Base-by-base conservation (phyloP, 2,888 invertebrate genomes). In the Eustalomyia histrio region DNA sequence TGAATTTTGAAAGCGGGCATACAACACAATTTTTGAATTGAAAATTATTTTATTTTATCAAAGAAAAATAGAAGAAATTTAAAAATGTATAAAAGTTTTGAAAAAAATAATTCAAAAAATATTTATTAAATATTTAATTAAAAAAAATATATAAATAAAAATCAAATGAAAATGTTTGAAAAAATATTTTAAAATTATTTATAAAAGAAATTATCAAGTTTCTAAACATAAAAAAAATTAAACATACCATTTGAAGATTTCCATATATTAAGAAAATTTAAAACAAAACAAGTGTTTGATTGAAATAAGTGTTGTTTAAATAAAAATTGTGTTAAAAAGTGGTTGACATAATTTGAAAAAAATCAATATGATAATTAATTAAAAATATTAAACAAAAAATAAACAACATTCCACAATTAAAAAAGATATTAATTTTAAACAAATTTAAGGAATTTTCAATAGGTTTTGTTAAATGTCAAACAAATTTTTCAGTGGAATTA, bases 1-100 rank as follows among this genome's bases (percentile, higher is more conserved):
- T 83, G 74, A 83, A 84, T 84, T 82, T 67, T 81, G 79, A 82
- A 84, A 83, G 83, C 83, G 85, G 81, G 83, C 81, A 80, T 60
- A 74, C 75, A 29, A 76, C 53, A 69, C 16, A 53, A 79, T 29
- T 33, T 33, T 60, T 47, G 43, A 73, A 52, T 39, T 63, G 17
- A 52, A 71, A 76, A 61, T 58, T 68, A 60, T 69, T 63, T 16
- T 18, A 55, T 39, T 16, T 33, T 17, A 43, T 33, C 18, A n/a
- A 53, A 33, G 47, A 57, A 53, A 47, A 52, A 24, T 33, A 24
- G n/a, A 39, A 47, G 55, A 39, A 74, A 50, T 14, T 68, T 52
- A 17, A 55, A 52, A 9, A 21, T 9, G 10, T 61, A 2, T 43
- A 72, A 55, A 72, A 55, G 61, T 21, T 33, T 24, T 24, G 35